Evolutionary conservation across 2,113 vertebrate genomes (phyloP), one percentile per base, ranked within the genome.

Genomic region (Indicator maculatus): DNA sequence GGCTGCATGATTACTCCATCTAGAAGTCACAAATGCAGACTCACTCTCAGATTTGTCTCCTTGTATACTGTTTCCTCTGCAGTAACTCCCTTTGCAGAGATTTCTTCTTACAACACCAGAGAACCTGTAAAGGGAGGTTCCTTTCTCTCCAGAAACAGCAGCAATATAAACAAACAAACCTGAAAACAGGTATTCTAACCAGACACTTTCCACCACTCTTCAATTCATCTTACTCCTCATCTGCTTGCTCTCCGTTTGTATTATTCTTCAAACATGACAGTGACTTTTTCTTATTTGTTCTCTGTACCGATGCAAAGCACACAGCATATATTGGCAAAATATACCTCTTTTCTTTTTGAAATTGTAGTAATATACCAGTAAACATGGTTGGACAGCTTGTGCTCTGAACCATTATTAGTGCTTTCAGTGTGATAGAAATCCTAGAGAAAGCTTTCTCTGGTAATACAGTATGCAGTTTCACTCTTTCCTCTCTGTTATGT

Each of bases 61-160:
- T 59, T 79, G 11, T 56, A n/a, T 12, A 31, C 23, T 12, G 3
- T 17, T 79, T 79, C n/a, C 18, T 79, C 21, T 89, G 23, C 12
- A 82, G 31, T 38, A 93, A 28, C 26, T 74, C 8, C 9, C 8
- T 59, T 85, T 76, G 16, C 56, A 55, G 55, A 71, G 5, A 41
- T 82, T 72, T 92, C 56, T 80, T 19, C 47, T 81, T 69, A 74
- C 12, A 88, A 24, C 7, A 47, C 19, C 24, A 59, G 18, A 47
- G 89, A 11, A 58, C 16, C 0, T 7, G 8, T 38, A 64, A 67
- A 50, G 28, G 0, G 44, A 47, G 1, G 4, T 45, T 12, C 8
- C 12, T 60, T 80, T 65, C 13, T 82, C 14, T 83, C 12, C 45
- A 87, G 66, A 89, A 93, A 65, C 4, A 90, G 23, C 12, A 88